Evolutionary conservation across 2,888 invertebrate species (phyloP).

Genomic region (Timema cristinae): DNA sequence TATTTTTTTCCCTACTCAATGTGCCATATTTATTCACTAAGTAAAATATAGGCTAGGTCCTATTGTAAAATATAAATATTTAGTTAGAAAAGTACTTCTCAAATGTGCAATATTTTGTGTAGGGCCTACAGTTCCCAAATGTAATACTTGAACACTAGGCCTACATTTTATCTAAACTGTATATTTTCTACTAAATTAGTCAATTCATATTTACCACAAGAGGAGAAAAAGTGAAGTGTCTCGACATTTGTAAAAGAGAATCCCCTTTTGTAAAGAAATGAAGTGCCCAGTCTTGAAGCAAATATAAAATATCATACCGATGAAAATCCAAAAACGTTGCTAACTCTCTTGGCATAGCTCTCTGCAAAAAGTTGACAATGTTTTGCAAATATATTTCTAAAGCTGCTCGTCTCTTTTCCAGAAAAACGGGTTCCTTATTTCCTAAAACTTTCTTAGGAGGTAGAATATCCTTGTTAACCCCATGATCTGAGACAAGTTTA

Average conservation of each 20-base stretch:
- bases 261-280: conserved; percentile 74
- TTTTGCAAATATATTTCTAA: conserved; percentile 77
- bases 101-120: no score
- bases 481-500: conserved; percentile 72
- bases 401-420: conserved; percentile 75
- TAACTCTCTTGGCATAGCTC: conserved; percentile 74
- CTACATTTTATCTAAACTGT: background rate
- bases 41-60: no score
- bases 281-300: conserved; percentile 77
- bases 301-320: conserved; percentile 82
- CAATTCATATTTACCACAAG: conserved; percentile 58
- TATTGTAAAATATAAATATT: no score
- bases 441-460: conserved; percentile 93
- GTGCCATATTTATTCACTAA: no score
- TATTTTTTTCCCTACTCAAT: no score
- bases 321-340: conserved; percentile 85
- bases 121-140: no score
- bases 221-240: conserved; percentile 67
- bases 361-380: conserved; percentile 68
- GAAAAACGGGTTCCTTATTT: conserved; percentile 82
- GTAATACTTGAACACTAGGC: no score
- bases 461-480: conserved; percentile 76
- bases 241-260: conserved; percentile 57
- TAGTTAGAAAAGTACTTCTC: no score
- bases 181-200: background rate